A percentile compares a stretch with the other conserved stretches of the same genome.
These are phyloP conservation scores for Cherax destructor DNA, from an alignment of 1,140 invertebrate species.

Conservation along the genomic window DNA sequence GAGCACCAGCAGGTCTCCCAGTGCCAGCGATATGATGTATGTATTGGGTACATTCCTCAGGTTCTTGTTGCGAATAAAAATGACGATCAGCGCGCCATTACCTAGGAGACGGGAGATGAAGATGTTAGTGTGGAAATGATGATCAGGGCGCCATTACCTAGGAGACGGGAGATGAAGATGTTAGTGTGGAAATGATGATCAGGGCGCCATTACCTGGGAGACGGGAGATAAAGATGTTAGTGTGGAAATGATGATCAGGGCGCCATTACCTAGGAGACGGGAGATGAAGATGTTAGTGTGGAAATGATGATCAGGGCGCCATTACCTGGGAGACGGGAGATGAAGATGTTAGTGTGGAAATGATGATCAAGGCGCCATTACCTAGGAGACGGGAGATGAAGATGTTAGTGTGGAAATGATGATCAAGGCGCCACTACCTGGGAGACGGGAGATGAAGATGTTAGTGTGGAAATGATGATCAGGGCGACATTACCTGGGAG, in stretches of 20 bases:
- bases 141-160: background rate
- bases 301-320: no score
- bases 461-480: background rate
- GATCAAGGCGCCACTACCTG: conserved; percentile 30
- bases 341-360: no score
- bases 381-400: background rate
- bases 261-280: no score
- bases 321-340: no score
- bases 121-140: background rate
- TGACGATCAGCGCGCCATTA: conserved; percentile 29
- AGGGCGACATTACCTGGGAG: background rate
- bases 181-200: no score
- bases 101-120: background rate
- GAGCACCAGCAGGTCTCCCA: conserved; percentile 30
- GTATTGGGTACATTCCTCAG: conserved; percentile 28
- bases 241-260: no score
- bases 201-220: no score
- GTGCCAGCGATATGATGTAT: conserved; percentile 27
- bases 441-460: background rate
- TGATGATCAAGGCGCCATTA: conserved; percentile 29
- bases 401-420: background rate
- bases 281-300: no score
- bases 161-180: background rate
- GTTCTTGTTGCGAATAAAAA: conserved; percentile 15
- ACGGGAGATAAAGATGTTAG: no score